phyloP scores from a whole-genome alignment of 2,888 invertebrate genomes.

The Meteorus cinctellus region DNA sequence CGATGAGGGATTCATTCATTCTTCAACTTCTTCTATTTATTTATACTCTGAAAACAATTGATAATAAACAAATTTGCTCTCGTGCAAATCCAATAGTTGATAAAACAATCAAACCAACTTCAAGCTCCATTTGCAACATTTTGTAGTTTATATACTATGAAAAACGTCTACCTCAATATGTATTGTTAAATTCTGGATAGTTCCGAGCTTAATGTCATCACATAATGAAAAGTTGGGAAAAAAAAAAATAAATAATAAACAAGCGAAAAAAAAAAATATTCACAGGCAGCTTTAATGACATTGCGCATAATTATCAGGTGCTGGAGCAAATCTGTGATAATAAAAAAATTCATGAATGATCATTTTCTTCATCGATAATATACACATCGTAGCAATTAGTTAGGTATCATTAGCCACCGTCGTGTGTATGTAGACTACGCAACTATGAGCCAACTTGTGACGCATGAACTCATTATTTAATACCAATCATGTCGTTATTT shows the following conservation, averaged over 20 bases:
- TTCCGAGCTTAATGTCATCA: no score
- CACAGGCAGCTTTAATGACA: not conserved
- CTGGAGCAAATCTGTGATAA: constrained; percentile 2
- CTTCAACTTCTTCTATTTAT: no score
- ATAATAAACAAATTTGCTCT: no score
- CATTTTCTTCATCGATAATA: constrained; percentile 29
- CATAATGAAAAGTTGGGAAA: not conserved
- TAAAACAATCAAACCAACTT: no score
- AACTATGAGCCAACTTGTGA: constrained; percentile 21
- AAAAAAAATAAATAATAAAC: not conserved
- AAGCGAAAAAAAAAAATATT: not conserved
- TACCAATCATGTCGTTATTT: constrained; percentile 40
- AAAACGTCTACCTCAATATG: no score
- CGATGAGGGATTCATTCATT: no score
- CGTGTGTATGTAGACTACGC: not conserved
- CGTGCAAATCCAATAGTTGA: no score
- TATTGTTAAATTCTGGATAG: no score
- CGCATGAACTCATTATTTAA: constrained; percentile 35
- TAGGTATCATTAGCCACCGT: constrained; percentile 10
- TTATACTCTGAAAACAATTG: no score
- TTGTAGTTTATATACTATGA: no score
- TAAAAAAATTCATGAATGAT: constrained; percentile 34
- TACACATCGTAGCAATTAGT: constrained; percentile 11
- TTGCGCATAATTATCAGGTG: constrained; percentile 25
- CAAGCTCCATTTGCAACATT: no score